A percentile compares a stretch with the other conserved stretches of the same genome.
These are phyloP conservation scores for Schizothorax lantsangensis DNA, from an alignment of 2,797 vertebrate species.

Conservation along the genomic window DNA sequence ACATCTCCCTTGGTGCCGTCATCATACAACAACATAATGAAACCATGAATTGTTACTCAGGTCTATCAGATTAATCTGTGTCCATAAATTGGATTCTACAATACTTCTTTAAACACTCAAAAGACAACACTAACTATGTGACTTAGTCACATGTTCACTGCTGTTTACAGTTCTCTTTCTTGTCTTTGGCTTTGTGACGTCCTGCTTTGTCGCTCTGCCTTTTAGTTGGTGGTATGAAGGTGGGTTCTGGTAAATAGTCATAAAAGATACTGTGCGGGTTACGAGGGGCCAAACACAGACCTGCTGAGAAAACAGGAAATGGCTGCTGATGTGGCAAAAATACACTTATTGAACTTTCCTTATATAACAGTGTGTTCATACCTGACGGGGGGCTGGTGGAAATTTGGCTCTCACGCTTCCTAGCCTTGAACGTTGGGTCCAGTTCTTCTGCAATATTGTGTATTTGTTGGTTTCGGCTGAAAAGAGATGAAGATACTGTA, in stretches of 20 bases:
- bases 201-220: slow-evolving; percentile 75
- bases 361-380: slow-evolving; percentile 58
- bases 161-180: slow-evolving; percentile 85
- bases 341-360: neutral
- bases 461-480: slow-evolving; percentile 72
- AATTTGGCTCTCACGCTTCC: slow-evolving; percentile 60
- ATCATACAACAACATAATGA: neutral
- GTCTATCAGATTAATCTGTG: neutral
- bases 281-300: slow-evolving; percentile 63
- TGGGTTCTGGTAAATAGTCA: slow-evolving; percentile 75
- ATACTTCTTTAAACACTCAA: neutral
- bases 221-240: slow-evolving; percentile 81
- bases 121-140: neutral
- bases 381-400: slow-evolving; percentile 30
- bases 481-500: slow-evolving; percentile 4
- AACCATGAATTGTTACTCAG: neutral
- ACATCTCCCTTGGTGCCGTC: neutral
- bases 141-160: slow-evolving; percentile 70
- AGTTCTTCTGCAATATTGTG: slow-evolving; percentile 82
- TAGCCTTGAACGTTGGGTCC: slow-evolving; percentile 80
- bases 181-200: slow-evolving; percentile 81
- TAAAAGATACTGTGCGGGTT: slow-evolving; percentile 67
- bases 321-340: neutral
- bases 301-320: slow-evolving; percentile 17
- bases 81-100: neutral